Base-by-base conservation (phyloP, 2,113 vertebrate species). In the Laterallus jamaicensis region DNA sequence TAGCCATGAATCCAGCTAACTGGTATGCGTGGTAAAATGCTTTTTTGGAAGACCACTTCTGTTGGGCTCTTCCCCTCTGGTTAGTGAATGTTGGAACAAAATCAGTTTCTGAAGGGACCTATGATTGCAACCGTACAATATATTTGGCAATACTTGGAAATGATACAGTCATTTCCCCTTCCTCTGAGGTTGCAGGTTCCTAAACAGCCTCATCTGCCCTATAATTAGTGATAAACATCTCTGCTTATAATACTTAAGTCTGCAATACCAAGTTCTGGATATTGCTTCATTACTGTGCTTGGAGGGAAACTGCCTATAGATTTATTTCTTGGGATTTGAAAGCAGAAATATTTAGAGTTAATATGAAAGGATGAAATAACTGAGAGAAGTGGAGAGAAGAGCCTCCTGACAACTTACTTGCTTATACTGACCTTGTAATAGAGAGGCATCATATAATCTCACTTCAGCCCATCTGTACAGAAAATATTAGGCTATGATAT, bases 111-210 rank as follows among this genome's bases (percentile, higher is more conserved):
- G 64, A 76, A 89, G 70, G 32, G 49, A 40, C 32, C 16, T 67
- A 40, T 22, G 68, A 78, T 59, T 95, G 91, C 83, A 68, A 42
- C 42, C 86, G 89, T 32, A 4, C 69, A 10, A 9, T 56, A 15
- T 42, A 6, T 44, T 81, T 88, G 42, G 73, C 69, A 81, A 29
- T 56, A 24, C 26, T 60, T 92, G 68, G 47, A 90, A 90, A 74
- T 83, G 79, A 21, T 76, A 29, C 55, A 68, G 88, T 88, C 60
- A 78, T 83, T 95, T 89, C 81, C 83, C 35, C 84, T 75, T 93
- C 66, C 31, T 84, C 28, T 83, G 80, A 39, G 58, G 25, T 1
- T 67, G 4, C 35, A 67, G 15, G 66, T 32, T 93, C 60, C 81
- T 60, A 92, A 89, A 90, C 50, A 86, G 89, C 31, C 52, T 52